Base-by-base conservation (phyloP, 2,797 vertebrate species). In the Ficedula albicollis region DNA sequence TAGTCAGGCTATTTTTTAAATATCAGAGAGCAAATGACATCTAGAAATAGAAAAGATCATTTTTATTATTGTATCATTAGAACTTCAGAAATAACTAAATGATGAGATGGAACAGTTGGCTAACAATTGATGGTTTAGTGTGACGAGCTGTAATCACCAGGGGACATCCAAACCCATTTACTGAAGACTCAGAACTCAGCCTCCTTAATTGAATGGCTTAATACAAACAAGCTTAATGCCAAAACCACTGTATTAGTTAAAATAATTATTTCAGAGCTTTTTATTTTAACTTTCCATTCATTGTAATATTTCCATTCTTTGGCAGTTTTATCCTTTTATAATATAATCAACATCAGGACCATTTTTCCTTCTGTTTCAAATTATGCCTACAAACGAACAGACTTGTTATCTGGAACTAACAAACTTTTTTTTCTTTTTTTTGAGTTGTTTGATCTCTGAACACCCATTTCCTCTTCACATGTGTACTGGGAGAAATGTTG, bases 291-390 rank as follows among this genome's bases (percentile, higher is more conserved):
- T 80, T 44, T 52, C 52, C 39, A 20, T 93, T 93, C 64, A 92
- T 94, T 74, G 27, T 74, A 76, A 67, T 79, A 82, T 96, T 90
- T 87, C 43, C 64, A 68, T 87, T 89, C 60, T n/a, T 80, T 91
- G 73, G 43, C 84, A 87, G n/a, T 77, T 94, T 83, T 95, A 67
- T 92, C 44, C 63, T 90, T 89, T 72, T 72, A 32, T 74, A 81
- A 60, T 90, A 34, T 0, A 16, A 76, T 68, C 59, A 74, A 56
- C 64, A 26, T 68, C 30, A 25, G 46, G 64, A 72, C 10, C 9
- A 25, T 44, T 48, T 80, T 66, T 11, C 27, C 68, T 92, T 84
- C 92, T 97, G 93, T 91, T 95, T 96, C 64, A 72, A 89, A 91
- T 96, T 93, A 92, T 3, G 15, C 32, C 58, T 68, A 51, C 41